phyloP scores from a whole-genome alignment of 2,113 vertebrate species.

The Phoenicopterus ruber region DNA sequence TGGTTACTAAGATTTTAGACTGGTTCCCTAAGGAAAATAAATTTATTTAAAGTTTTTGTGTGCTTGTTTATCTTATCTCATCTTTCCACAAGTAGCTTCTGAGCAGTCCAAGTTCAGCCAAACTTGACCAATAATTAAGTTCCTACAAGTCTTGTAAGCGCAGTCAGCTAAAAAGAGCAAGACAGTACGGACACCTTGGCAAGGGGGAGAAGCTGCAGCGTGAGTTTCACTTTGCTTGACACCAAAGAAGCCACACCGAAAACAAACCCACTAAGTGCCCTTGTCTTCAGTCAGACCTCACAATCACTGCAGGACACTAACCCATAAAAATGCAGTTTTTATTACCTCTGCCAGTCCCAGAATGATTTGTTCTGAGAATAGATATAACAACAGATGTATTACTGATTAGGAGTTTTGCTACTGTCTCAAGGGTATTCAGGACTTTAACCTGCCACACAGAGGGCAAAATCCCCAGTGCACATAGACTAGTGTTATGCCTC shows the following conservation, averaged over 20 bases:
- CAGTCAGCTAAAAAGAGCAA: not conserved
- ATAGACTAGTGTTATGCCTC: rapidly evolving
- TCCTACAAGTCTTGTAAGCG: not conserved
- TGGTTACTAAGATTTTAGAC: not conserved
- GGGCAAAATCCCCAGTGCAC: not conserved
- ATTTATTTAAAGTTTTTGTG: not conserved
- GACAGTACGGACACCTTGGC: rapidly evolving
- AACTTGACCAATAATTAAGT: not conserved
- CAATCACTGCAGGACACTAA: not conserved
- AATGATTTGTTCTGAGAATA: not conserved
- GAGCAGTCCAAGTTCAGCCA: not conserved
- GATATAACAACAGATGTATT: not conserved
- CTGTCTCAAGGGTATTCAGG: not conserved
- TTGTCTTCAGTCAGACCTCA: not conserved
- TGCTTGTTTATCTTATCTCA: not conserved
- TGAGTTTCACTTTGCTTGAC: not conserved
- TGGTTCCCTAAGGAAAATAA: not conserved
- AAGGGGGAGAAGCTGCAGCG: not conserved
- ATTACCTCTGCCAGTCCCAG: not conserved
- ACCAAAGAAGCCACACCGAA: not conserved
- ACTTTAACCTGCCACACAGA: not conserved
- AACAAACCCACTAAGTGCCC: not conserved
- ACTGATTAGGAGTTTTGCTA: not conserved
- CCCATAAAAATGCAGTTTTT: not conserved
- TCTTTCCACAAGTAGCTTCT: not conserved